These are phyloP conservation scores for Trochalopteron elliotii DNA, from an alignment of 2,113 vertebrate genomes.

Conservation along the genomic window DNA sequence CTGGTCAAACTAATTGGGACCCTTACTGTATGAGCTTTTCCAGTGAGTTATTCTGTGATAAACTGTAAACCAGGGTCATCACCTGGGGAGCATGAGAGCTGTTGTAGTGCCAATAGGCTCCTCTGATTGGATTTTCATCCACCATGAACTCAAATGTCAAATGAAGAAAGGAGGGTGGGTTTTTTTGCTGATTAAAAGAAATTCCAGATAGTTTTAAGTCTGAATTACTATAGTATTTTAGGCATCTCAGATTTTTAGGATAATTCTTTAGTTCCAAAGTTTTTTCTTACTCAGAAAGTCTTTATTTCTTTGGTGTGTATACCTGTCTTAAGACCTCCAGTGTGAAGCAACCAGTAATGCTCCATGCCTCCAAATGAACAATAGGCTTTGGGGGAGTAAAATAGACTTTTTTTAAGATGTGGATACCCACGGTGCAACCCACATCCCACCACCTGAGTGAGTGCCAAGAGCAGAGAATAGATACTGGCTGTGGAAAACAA, in stretches of 20 bases:
- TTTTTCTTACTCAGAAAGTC: neutral
- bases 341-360: neutral
- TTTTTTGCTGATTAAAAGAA: neutral
- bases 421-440: neutral
- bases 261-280: neutral
- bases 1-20: neutral
- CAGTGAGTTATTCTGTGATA: neutral
- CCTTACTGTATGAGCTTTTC: neutral
- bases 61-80: neutral
- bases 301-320: neutral
- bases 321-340: neutral
- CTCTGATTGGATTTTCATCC: neutral
- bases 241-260: neutral
- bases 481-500: neutral
- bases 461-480: slow-evolving; percentile 36
- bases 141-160: neutral
- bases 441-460: neutral
- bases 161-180: neutral
- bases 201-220: neutral
- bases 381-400: neutral
- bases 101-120: neutral
- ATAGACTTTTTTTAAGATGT: neutral
- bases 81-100: neutral
- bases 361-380: neutral
- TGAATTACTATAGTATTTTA: neutral